Conservation (phyloP, 2,113 vertebrate species). For the Aegithalos caudatus region DNA sequence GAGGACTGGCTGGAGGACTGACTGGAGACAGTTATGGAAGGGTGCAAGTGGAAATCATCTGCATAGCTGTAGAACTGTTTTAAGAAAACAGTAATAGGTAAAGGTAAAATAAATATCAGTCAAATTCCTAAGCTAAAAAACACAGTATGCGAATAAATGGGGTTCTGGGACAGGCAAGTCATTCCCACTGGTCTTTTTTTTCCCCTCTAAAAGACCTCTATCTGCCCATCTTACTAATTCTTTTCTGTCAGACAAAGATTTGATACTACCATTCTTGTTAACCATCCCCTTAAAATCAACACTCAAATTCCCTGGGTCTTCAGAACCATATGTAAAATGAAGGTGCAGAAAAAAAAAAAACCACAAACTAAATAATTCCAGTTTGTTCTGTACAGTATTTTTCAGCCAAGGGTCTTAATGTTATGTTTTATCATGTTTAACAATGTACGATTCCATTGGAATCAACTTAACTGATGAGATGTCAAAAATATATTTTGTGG, state of each 20-base stretch:
- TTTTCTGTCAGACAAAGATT: background rate
- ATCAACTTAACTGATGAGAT: conserved; percentile 49
- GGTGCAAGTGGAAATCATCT: background rate
- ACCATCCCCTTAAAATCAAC: background rate
- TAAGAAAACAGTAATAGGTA: background rate
- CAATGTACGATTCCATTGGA: background rate
- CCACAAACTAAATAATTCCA: background rate
- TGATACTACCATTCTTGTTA: background rate
- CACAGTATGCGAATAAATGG: background rate
- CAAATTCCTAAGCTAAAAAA: background rate
- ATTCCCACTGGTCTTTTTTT: background rate
- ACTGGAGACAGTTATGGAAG: background rate
- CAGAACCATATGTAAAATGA: background rate
- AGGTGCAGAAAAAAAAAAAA: background rate
- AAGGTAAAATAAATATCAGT: background rate
- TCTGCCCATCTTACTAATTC: background rate
- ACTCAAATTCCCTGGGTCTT: background rate
- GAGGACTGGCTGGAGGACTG: background rate
- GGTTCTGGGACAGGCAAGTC: background rate
- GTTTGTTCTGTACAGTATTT: background rate
- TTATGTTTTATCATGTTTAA: background rate
- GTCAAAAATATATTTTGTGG: conserved; percentile 48
- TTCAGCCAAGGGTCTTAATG: background rate
- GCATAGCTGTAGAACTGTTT: background rate
- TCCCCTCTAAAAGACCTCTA: background rate